Percentiles rank a stretch among this genome's conserved stretches.
These are phyloP conservation scores for Eulemur mongoz DNA, from an alignment of 2,797 vertebrate species.

Conservation along the genomic window DNA sequence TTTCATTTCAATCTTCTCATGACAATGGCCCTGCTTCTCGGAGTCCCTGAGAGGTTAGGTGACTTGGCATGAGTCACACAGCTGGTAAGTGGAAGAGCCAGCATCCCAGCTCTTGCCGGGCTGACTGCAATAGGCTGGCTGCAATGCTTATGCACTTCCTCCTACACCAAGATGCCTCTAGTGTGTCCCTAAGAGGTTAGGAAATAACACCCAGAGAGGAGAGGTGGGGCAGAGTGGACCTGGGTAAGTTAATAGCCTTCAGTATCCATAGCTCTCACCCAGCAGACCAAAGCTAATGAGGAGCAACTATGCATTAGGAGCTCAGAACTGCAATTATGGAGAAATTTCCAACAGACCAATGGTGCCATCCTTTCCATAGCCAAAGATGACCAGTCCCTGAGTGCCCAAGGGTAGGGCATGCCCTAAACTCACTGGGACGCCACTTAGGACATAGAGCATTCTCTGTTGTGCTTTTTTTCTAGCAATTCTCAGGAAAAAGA, in stretches of 20 bases:
- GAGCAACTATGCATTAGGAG: not conserved
- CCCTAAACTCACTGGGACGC: not conserved
- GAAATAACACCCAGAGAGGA: not conserved
- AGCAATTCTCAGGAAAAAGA: not conserved
- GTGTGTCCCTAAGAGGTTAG: slow-evolving; percentile 22
- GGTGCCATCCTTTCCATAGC: not conserved
- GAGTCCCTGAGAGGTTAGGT: not conserved
- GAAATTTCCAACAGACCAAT: not conserved
- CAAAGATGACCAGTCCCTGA: not conserved
- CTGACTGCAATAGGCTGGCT: not conserved
- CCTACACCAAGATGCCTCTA: not conserved
- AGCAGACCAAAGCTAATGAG: not conserved
- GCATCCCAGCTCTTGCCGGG: not conserved
- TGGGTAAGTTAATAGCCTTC: not conserved
- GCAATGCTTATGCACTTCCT: not conserved
- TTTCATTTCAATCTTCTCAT: not conserved
- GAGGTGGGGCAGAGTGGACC: not conserved
- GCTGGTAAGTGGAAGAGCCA: not conserved
- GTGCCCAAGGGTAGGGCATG: not conserved
- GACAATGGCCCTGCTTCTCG: not conserved
- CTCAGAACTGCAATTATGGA: not conserved
- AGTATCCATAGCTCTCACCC: not conserved
- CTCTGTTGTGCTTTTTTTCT: not conserved
- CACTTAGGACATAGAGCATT: not conserved
- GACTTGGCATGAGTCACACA: not conserved